Evolutionary conservation across 2,888 invertebrate genomes (phyloP), one percentile per base, ranked within the genome.

Genomic region (Copidosoma aretas): DNA sequence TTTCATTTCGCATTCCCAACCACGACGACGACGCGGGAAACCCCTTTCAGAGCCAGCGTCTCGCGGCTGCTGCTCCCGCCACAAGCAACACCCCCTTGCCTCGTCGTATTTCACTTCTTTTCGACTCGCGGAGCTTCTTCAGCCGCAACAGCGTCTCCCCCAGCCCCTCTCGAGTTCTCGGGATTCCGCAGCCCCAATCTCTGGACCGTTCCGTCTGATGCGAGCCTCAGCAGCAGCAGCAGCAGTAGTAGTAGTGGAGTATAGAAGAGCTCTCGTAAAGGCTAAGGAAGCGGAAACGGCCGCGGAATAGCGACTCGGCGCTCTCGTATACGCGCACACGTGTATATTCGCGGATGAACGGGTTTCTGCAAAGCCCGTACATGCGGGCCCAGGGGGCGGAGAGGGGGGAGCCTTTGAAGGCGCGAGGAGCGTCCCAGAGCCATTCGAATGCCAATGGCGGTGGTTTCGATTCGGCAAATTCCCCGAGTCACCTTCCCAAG

Each of bases 201-300:
- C 46, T 46, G 54, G 54, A 60, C 60, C 12, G 52, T 22, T 17
- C 21, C 25, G 5, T 39, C 24, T 19, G 59, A 57, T 41, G 32
- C 32, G 32, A 32, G 32, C 8, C 32, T n/a, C n/a, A n/a, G n/a
- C n/a, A n/a, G n/a, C n/a, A n/a, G n/a, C n/a, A n/a, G n/a, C n/a
- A n/a, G n/a, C n/a, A n/a, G n/a, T n/a, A n/a, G n/a, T n/a, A n/a
- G n/a, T n/a, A n/a, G n/a, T n/a, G n/a, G n/a, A n/a, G 32, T 32
- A 32, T 32, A 32, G 4, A 32, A 32, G 32, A 8, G 32, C 32
- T 32, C 32, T 32, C 54, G 21, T 1, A 39, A 8, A 21, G 68
- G 41, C 51, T 43, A 51, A 62, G 64, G 52, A 61, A 56, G 67
- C 53, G 65, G 66, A 62, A 56, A 60, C 53, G 65, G 66, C 59